phyloP scores from a whole-genome alignment of 2,113 vertebrate genomes.

The Panthera tigris region DNA sequence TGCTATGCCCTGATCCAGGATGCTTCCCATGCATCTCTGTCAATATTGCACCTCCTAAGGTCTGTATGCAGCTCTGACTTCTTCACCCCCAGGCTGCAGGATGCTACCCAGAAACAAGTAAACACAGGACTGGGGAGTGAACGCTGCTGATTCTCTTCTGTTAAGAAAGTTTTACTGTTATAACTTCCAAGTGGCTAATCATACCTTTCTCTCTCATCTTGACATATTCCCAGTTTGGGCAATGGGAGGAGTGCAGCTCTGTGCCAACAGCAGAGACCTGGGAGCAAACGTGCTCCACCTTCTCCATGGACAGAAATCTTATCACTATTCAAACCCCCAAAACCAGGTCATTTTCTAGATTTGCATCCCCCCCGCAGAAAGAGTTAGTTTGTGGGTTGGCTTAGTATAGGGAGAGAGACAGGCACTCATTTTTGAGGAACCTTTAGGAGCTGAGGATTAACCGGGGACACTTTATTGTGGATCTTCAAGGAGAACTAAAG shows the following conservation, averaged over 20 bases:
- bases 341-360: background rate
- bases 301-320: background rate
- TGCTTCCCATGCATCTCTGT: no score
- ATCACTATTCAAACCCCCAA: background rate
- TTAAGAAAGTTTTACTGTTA: background rate
- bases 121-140: no score
- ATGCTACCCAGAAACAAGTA: background rate
- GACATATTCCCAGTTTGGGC: background rate
- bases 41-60: no score
- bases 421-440: background rate
- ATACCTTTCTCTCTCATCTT: background rate
- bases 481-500: background rate
- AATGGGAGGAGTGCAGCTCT: background rate
- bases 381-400: background rate
- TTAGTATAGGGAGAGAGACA: background rate
- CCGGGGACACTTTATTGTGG: background rate
- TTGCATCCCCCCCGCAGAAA: background rate
- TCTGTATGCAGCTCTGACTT: background rate
- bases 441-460: background rate
- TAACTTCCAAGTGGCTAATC: background rate
- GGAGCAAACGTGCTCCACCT: background rate
- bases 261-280: background rate
- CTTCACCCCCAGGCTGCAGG: background rate
- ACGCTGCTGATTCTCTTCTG: background rate
- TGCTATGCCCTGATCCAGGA: no score